A percentile compares a stretch with the other conserved stretches of the same genome.
Conservation (phyloP, 2,113 vertebrate species). For the Casuarius casuarius region DNA sequence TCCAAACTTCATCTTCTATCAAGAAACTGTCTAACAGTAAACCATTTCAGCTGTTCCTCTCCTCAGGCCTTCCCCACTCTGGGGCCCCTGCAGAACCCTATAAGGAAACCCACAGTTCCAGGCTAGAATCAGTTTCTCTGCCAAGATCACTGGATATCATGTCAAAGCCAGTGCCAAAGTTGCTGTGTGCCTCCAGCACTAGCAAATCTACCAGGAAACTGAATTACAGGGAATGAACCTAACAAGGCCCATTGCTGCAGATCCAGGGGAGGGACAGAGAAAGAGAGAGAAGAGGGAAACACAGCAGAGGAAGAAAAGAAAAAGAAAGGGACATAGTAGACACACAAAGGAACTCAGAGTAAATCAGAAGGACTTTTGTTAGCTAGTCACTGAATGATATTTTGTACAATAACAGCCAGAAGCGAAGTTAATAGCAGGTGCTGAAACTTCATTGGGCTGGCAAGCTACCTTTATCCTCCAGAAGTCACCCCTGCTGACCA, state of each 20-base stretch:
- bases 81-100: background rate
- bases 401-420: background rate
- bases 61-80: background rate
- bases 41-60: background rate
- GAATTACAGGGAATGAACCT: background rate
- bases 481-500: background rate
- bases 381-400: background rate
- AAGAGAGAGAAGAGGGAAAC: background rate
- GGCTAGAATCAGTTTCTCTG: background rate
- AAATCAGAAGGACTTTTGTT: background rate
- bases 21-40: background rate
- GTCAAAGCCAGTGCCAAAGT: background rate
- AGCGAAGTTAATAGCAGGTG: background rate
- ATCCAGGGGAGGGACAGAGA: background rate
- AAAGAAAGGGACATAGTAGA: background rate
- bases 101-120: slow-evolving; percentile 5
- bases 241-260: background rate
- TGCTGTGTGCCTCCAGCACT: slow-evolving; percentile 19
- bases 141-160: background rate
- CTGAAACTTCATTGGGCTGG: background rate
- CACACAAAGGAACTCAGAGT: background rate
- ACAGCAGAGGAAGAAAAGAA: background rate
- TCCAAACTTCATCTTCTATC: background rate
- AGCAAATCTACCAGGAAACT: background rate
- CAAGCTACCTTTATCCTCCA: background rate